These are phyloP conservation scores for Rhynchonema sp. DNA, from an alignment of 2,888 invertebrate genomes.

Conservation along the genomic window DNA sequence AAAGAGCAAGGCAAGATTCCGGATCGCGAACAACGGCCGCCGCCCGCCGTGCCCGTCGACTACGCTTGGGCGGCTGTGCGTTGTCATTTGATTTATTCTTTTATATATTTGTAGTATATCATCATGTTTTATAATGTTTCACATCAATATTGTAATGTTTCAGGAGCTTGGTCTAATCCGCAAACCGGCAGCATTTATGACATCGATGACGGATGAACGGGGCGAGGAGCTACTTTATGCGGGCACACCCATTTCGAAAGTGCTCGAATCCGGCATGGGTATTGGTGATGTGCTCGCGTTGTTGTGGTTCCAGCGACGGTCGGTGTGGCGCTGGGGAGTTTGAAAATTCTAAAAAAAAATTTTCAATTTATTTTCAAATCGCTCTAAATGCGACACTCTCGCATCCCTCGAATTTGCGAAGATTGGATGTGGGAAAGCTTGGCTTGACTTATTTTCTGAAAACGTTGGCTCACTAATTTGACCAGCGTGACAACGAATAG, in stretches of 20 bases:
- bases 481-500: too few species aligned
- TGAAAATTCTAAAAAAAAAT: not conserved
- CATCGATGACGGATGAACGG: constrained; percentile 93
- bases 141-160: constrained; percentile 8
- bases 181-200: constrained; percentile 97
- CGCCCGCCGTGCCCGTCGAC: constrained; percentile 99
- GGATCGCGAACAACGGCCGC: constrained; percentile 73
- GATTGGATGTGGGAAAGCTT: too few species aligned
- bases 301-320: constrained; percentile 69
- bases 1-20: constrained; percentile 49
- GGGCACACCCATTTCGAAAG: constrained; percentile 57
- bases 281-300: constrained; percentile 91
- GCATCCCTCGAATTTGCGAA: too few species aligned
- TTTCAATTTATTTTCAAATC: constrained; percentile 13
- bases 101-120: not conserved
- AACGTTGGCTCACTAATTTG: too few species aligned
- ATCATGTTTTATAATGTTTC: not conserved
- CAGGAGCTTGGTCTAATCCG: constrained; percentile 87
- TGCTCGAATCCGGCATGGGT: constrained; percentile 79
- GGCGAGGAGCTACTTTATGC: constrained; percentile 91
- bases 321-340: too few species aligned
- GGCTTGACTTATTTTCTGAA: too few species aligned
- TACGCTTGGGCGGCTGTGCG: constrained; percentile 75
- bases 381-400: too few species aligned
- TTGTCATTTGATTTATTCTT: not conserved